These are phyloP conservation scores for Clamator glandarius DNA, from an alignment of 2,797 vertebrate genomes.

Conservation along the genomic window DNA sequence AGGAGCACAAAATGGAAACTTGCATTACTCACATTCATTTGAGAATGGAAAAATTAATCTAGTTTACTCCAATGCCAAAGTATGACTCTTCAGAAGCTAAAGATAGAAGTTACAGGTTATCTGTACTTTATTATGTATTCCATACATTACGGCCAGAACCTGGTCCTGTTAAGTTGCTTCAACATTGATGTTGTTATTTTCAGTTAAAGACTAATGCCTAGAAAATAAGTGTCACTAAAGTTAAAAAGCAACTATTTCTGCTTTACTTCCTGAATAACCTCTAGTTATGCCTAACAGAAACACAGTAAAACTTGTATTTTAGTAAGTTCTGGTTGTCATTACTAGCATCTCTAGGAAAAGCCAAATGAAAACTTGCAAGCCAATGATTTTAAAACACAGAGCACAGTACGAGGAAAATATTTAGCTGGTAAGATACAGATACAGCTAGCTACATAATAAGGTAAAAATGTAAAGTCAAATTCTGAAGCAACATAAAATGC, in stretches of 20 bases:
- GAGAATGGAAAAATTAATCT: constrained; percentile 2
- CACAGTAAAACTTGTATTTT: background rate
- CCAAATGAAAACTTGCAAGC: background rate
- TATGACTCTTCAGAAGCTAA: background rate
- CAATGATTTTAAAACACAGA: background rate
- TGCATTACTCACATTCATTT: background rate
- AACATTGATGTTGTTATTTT: background rate
- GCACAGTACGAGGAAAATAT: background rate
- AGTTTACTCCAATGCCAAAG: background rate
- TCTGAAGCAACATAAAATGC: background rate
- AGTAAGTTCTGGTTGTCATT: background rate
- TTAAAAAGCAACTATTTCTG: background rate
- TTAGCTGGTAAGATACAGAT: background rate
- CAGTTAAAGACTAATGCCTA: background rate
- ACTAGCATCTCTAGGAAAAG: constrained; percentile 10
- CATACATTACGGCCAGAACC: background rate
- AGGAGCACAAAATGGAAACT: constrained; percentile 60
- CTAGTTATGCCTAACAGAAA: background rate
- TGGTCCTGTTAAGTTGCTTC: background rate
- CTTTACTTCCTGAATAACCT: background rate
- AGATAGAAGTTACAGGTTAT: background rate
- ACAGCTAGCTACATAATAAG: background rate
- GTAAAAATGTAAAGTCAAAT: background rate
- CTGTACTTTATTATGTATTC: background rate
- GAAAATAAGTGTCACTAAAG: background rate